phyloP scores from a whole-genome alignment of 2,888 invertebrate genomes.

The Ochropacha duplaris region DNA sequence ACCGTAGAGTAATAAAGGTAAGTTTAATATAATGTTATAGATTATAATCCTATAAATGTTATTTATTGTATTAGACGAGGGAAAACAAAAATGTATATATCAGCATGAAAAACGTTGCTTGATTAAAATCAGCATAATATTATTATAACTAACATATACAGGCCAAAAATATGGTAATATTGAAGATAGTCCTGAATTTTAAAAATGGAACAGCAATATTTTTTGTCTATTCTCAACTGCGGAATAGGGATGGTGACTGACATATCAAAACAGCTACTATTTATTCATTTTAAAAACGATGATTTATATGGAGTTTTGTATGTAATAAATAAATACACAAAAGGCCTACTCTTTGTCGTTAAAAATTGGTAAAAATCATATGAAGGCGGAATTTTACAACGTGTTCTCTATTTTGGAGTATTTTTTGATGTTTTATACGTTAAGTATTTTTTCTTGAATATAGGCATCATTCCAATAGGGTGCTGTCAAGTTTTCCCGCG shows the following conservation, averaged over 20 bases:
- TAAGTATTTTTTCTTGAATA: too few species aligned
- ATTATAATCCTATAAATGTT: not conserved
- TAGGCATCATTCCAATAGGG: too few species aligned
- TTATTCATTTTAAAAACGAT: too few species aligned
- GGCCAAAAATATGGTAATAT: not conserved
- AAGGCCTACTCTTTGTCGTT: too few species aligned
- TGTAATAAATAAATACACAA: too few species aligned
- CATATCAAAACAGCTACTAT: too few species aligned
- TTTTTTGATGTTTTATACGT: too few species aligned
- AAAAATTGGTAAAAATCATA: too few species aligned
- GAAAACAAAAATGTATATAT: not conserved
- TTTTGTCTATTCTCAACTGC: conserved; percentile 19
- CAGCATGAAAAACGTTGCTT: conserved; percentile 1
- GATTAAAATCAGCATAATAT: not conserved
- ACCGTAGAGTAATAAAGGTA: conserved; percentile 1
- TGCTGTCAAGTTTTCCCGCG: conserved; percentile 27
- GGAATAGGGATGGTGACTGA: too few species aligned
- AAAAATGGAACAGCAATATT: not conserved
- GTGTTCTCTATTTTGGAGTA: too few species aligned
- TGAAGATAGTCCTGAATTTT: not conserved
- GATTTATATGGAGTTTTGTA: too few species aligned
- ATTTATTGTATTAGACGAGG: not conserved
- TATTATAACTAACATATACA: not conserved
- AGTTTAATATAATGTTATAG: conserved; percentile 2
- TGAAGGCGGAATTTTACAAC: too few species aligned